phyloP scores from a whole-genome alignment of 2,113 vertebrate species.

The Odocoileus virginianus region DNA sequence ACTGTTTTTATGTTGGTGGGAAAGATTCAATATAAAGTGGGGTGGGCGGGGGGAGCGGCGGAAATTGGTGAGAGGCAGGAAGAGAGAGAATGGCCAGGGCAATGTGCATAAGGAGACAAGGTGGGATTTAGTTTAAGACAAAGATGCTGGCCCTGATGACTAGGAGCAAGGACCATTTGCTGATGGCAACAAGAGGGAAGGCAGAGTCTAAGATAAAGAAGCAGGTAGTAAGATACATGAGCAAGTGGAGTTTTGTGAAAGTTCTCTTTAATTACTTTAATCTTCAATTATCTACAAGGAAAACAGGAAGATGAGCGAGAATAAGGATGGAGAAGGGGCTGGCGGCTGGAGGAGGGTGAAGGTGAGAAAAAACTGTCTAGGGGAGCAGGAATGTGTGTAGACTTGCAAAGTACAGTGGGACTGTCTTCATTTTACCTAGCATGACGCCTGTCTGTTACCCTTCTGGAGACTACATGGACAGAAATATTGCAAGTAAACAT shows the following conservation, averaged over 20 bases:
- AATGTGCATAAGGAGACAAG: not conserved
- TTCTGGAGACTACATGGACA: not conserved
- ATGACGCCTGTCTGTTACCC: not conserved
- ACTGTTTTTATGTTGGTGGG: not conserved
- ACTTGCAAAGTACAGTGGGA: not conserved
- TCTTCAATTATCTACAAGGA: not conserved
- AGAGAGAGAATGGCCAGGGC: not conserved
- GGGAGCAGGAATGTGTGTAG: not conserved
- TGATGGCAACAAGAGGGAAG: not conserved
- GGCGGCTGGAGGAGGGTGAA: not conserved
- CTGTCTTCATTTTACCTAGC: not conserved
- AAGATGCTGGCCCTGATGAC: not conserved
- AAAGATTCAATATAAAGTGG: not conserved
- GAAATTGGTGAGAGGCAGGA: not conserved
- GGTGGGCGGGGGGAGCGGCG: rapidly evolving
- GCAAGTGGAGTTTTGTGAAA: not conserved
- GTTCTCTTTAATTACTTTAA: not conserved
- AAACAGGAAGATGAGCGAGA: not conserved
- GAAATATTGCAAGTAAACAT: not conserved
- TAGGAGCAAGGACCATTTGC: not conserved
- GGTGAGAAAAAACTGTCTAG: not conserved
- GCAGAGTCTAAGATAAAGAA: not conserved
- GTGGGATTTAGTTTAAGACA: not conserved
- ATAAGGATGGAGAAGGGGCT: not conserved
- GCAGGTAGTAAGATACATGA: not conserved